Evolutionary conservation across 1,140 invertebrate genomes (phyloP).

Genomic region (Periplaneta americana): DNA sequence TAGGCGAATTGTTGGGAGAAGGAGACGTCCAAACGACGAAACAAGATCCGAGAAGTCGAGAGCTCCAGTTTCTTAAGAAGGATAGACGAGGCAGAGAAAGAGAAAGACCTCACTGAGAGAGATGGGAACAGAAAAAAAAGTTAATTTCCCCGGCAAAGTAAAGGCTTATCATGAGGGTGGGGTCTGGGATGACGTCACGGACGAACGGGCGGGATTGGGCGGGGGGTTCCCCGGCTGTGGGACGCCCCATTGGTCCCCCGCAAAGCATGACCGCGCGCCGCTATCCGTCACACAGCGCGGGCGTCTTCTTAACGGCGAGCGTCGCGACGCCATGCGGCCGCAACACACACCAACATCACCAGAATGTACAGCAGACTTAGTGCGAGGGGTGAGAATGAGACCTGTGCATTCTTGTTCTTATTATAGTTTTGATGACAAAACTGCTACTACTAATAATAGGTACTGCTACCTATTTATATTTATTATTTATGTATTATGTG

Average conservation of each 20-base stretch:
- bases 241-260: constrained; percentile 29
- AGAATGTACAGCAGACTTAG: background rate
- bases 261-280: constrained; percentile 25
- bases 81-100: background rate
- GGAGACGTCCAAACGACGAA: background rate
- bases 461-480: too few species aligned
- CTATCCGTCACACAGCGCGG: background rate
- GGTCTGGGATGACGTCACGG: constrained; percentile 13
- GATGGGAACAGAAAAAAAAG: background rate
- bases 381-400: too few species aligned
- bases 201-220: constrained; percentile 12
- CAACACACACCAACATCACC: background rate
- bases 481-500: too few species aligned
- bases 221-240: constrained; percentile 18
- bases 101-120: too few species aligned
- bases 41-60: background rate
- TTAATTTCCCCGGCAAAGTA: background rate
- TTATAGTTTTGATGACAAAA: too few species aligned
- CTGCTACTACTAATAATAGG: too few species aligned
- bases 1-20: too few species aligned
- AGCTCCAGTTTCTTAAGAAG: background rate
- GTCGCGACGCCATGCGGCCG: background rate
- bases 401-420: too few species aligned
- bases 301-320: background rate
- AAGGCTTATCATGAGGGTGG: constrained; percentile 14